Base-by-base conservation (phyloP, 2,113 vertebrate species). In the Telmatochromis sp. region DNA sequence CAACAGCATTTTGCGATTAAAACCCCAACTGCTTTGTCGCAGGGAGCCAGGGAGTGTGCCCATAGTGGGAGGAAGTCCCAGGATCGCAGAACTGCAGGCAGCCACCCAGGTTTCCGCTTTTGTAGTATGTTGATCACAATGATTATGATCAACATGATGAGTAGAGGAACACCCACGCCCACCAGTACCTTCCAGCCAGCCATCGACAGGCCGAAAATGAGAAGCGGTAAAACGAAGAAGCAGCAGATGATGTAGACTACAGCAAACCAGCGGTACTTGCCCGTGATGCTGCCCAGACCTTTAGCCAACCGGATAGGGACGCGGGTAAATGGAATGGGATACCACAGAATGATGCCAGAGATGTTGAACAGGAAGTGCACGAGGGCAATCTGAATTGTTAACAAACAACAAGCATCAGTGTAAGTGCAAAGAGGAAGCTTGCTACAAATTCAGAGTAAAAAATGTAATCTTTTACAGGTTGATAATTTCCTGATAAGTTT, bases 281-380 rank as follows among this genome's bases (percentile, higher is more conserved):
- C 97, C 0, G 98, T 97, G 93, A 96, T 84, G 81, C 94, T 94
- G 28, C 98, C 98, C 93, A 99, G 93, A 88, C 92, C 85, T 90
- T 98, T 99, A 53, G 94, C 88, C 92, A 99, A 78, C 40, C 95
- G 95, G 90, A 99, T 98, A n/a, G 98, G 98, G 58, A 99, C 1
- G 12, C 98, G 97, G 9, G 97, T 97, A 51, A 96, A 96, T 2
- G 98, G 98, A 70, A 99, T 82, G 0, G 98, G 97, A 87, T 99
- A 99, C 97, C 97, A 99, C 53, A 99, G 95, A 63, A 98, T 1
- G 89, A 99, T 99, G 78, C 98, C 98, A 1, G 98, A 97, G 88
- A 99, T 60, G 90, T 99, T 99, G 96, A 99, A 99, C 95, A 99
- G 97, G 87, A 99, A 98, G 95, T 99, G 98, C 86, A 98, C 98